Percentiles rank a stretch among this genome's conserved stretches.
Evolutionary conservation across 2,888 invertebrate species (phyloP).

Genomic region (Seira sanloemensis): DNA sequence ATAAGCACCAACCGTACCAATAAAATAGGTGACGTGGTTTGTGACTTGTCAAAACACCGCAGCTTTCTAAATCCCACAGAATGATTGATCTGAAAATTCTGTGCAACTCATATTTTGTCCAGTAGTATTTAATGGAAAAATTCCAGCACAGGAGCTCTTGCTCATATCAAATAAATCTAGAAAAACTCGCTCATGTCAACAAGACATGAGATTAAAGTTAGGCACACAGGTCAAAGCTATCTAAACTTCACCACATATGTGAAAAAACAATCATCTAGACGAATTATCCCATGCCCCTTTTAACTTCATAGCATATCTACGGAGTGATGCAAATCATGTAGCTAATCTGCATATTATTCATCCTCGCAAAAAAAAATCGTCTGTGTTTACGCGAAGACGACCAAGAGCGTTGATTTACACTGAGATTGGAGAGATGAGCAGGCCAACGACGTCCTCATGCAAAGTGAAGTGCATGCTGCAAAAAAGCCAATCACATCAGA

Average conservation of each 20-base stretch:
- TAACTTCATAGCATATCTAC: too few relatives aligned
- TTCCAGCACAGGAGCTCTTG: background rate
- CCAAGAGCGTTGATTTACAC: background rate
- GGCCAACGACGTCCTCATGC: too few relatives aligned
- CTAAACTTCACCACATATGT: too few relatives aligned
- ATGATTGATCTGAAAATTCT: background rate
- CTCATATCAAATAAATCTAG: too few relatives aligned
- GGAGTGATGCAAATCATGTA: too few relatives aligned
- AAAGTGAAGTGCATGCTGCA: too few relatives aligned
- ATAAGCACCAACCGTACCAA: background rate
- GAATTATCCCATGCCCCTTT: too few relatives aligned
- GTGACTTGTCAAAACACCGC: background rate
- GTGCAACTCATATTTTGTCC: background rate
- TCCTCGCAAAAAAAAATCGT: background rate
- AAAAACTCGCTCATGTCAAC: background rate
- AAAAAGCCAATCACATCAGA: too few relatives aligned
- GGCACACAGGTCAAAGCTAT: background rate
- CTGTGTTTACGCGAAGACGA: background rate
- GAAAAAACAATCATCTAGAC: too few relatives aligned
- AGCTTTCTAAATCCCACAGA: too few relatives aligned
- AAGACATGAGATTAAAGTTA: background rate
- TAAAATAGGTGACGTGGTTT: background rate
- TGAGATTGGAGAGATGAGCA: background rate
- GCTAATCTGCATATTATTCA: too few relatives aligned
- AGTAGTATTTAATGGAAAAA: background rate